A percentile compares a stretch with the other conserved stretches of the same genome.
Evolutionary conservation across 2,113 vertebrate genomes (phyloP).

Genomic region (Cyphomyrus discorhynchus): DNA sequence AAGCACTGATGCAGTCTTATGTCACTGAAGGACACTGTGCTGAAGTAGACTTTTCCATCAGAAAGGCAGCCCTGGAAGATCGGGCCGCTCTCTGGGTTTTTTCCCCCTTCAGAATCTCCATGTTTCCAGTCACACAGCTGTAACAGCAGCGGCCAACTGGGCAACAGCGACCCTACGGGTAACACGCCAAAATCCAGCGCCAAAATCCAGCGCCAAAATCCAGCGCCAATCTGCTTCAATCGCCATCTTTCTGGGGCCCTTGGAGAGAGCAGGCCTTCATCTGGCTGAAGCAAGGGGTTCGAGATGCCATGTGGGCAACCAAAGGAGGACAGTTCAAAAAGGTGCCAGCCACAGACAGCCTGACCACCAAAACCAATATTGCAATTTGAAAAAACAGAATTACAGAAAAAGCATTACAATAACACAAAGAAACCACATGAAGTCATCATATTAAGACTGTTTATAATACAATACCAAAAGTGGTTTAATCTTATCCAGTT

Average conservation of each 20-base stretch:
- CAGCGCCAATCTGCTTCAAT: background rate
- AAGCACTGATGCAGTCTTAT: background rate
- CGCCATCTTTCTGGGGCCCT: background rate
- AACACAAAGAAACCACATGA: background rate
- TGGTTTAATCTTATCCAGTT: background rate
- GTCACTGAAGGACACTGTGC: background rate
- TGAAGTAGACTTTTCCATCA: background rate
- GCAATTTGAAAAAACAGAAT: background rate
- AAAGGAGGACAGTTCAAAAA: background rate
- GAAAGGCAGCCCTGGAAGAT: background rate
- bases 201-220: background rate
- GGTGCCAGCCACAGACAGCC: background rate
- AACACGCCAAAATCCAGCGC: background rate
- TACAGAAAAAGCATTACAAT: background rate
- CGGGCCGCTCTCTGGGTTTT: background rate
- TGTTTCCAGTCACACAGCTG: conserved; percentile 19
- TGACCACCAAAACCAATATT: background rate
- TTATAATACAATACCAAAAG: background rate
- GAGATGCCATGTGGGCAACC: background rate
- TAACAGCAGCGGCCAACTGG: conserved; percentile 5
- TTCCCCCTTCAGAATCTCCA: conserved; percentile 7
- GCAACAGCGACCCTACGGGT: background rate
- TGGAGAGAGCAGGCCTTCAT: background rate
- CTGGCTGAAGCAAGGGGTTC: background rate
- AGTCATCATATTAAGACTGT: background rate